Conservation (phyloP, 1,140 invertebrate species). For the Sesamia nonagrioides region DNA sequence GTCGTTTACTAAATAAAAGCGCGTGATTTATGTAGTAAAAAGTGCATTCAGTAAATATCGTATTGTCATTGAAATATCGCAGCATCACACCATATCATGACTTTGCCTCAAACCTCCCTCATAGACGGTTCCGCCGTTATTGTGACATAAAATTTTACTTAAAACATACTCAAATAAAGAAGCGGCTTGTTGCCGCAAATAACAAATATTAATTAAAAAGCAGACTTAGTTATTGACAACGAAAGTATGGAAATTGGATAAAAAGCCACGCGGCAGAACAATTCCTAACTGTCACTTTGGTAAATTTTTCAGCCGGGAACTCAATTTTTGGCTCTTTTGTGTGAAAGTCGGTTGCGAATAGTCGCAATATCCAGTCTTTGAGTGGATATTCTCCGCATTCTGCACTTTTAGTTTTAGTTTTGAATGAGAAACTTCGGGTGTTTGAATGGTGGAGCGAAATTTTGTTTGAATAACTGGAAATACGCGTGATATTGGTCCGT, state of each 20-base stretch:
- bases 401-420: neutral
- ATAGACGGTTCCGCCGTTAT: no score
- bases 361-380: neutral
- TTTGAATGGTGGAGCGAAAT: no score
- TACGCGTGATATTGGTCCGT: neutral
- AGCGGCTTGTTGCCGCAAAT: no score
- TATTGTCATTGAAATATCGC: no score
- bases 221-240: neutral
- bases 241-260: slow-evolving; percentile 8
- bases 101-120: no score
- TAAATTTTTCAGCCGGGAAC: slow-evolving; percentile 17
- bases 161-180: no score
- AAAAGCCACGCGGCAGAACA: neutral
- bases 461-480: slow-evolving; percentile 2
- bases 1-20: no score
- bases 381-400: neutral
- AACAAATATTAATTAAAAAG: no score
- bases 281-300: slow-evolving; percentile 19
- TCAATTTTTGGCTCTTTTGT: slow-evolving; percentile 19
- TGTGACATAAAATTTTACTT: no score
- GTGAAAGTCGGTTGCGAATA: slow-evolving; percentile 13
- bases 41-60: no score
- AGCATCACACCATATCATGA: no score
- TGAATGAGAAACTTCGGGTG: neutral
- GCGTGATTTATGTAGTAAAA: no score